These are phyloP conservation scores for Raphicerus campestris DNA, from an alignment of 2,113 vertebrate species.

Conservation along the genomic window DNA sequence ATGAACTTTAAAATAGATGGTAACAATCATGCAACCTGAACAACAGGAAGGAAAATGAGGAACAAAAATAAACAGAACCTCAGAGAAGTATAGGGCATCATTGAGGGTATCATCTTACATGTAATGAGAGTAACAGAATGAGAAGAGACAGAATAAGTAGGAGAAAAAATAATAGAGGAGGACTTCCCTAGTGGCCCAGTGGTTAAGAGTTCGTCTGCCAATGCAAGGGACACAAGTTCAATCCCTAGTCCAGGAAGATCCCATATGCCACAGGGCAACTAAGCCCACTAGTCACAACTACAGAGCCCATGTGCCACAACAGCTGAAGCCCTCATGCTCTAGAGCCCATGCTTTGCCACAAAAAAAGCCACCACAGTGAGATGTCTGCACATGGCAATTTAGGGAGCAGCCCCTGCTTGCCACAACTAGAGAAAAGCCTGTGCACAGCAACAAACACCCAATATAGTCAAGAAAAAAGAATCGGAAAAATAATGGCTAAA, in stretches of 20 bases:
- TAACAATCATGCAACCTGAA: not conserved
- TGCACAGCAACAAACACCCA: not conserved
- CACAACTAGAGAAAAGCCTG: not conserved
- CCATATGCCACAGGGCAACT: not conserved
- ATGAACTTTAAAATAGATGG: not conserved
- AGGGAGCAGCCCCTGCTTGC: not conserved
- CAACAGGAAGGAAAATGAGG: not conserved
- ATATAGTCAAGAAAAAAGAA: not conserved
- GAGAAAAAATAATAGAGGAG: not conserved
- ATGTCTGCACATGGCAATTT: not conserved
- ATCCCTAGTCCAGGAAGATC: not conserved
- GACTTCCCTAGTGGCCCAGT: not conserved
- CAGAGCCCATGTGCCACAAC: not conserved
- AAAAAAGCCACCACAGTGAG: not conserved
- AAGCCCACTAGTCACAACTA: not conserved
- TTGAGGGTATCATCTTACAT: not conserved
- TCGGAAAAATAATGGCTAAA: not conserved
- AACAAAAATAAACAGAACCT: not conserved
- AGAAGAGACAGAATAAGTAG: not conserved
- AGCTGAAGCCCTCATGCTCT: not conserved
- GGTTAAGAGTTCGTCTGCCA: not conserved
- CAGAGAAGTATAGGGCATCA: not conserved
- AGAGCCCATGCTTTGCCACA: not conserved
- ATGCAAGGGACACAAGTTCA: not conserved
- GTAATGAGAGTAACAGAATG: not conserved